Evolutionary conservation across 2,113 vertebrate genomes (phyloP).

Genomic region (Morone chrysops): DNA sequence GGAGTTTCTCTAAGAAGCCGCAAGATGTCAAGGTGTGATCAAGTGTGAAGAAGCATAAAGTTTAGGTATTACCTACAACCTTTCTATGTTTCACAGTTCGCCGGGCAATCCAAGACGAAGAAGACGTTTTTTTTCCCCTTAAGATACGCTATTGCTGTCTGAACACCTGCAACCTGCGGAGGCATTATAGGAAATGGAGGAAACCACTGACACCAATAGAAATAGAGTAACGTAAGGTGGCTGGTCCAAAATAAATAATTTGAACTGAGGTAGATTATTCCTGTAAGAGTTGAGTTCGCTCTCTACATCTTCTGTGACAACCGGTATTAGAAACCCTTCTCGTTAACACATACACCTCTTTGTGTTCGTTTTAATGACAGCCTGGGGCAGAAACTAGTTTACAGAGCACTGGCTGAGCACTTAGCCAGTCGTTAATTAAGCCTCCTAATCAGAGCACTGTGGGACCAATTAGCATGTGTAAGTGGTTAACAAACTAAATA

Average conservation of each 20-base stretch:
- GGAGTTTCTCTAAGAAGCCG: conserved; percentile 12
- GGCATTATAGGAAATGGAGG: too few relatives aligned
- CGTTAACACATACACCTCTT: not conserved
- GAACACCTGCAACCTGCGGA: too few relatives aligned
- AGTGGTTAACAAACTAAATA: conserved; percentile 39
- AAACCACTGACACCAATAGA: too few relatives aligned
- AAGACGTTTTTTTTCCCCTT: too few relatives aligned
- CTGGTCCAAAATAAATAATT: not conserved
- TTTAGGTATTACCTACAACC: too few relatives aligned
- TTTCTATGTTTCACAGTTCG: too few relatives aligned
- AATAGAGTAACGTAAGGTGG: too few relatives aligned
- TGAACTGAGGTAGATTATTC: not conserved
- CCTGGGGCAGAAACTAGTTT: conserved; percentile 24
- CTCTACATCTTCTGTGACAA: not conserved
- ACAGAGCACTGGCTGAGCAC: conserved; percentile 24
- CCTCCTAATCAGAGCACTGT: conserved; percentile 48
- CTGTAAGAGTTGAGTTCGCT: not conserved
- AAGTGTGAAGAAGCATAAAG: too few relatives aligned
- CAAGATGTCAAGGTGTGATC: conserved; percentile 39
- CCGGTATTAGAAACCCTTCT: not conserved
- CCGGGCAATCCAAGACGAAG: too few relatives aligned
- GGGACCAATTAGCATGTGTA: conserved; percentile 75
- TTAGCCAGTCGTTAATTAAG: conserved; percentile 63
- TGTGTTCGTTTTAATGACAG: conserved; percentile 28
- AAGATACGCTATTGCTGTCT: too few relatives aligned